Conservation (phyloP, 2,888 invertebrate species). For the Pachliopta kotzebuea region DNA sequence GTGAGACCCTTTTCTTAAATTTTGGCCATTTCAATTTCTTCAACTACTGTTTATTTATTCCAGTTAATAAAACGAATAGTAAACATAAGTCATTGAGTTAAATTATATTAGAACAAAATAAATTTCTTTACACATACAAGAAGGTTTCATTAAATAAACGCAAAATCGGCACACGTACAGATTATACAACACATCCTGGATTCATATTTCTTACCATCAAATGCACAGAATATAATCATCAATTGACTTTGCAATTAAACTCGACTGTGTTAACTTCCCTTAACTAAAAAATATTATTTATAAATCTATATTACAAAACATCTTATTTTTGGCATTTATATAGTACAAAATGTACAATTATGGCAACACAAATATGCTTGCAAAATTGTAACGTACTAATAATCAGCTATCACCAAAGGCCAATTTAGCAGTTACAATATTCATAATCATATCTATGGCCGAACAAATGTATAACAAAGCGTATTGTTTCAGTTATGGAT, state of each 20-base stretch:
- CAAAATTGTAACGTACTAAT: conserved; percentile 25
- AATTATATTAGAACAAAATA: conserved; percentile 34
- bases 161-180: conserved; percentile 28
- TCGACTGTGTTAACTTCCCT: conserved; percentile 21
- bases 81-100: conserved; percentile 47
- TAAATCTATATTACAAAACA: conserved; percentile 39
- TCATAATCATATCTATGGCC: conserved; percentile 23
- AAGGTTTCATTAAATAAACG: conserved; percentile 27
- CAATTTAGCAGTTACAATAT: conserved; percentile 21
- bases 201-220: conserved; percentile 17
- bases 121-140: conserved; percentile 28
- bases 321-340: conserved; percentile 57
- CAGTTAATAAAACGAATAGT: conserved; percentile 39
- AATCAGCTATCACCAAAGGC: not conserved
- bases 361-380: conserved; percentile 27
- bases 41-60: too few relatives aligned
- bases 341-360: conserved; percentile 50
- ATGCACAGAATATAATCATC: conserved; percentile 16
- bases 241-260: conserved; percentile 12
- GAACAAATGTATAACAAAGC: conserved; percentile 27
- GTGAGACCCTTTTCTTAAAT: conserved; percentile 4
- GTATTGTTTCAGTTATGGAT: conserved; percentile 26
- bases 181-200: conserved; percentile 9
- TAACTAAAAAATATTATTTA: conserved; percentile 31
- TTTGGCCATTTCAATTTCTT: conserved; percentile 2